Percentiles rank a stretch among this genome's conserved stretches.
phyloP scores from a whole-genome alignment of 2,888 invertebrate species.

The Leucania comma region DNA sequence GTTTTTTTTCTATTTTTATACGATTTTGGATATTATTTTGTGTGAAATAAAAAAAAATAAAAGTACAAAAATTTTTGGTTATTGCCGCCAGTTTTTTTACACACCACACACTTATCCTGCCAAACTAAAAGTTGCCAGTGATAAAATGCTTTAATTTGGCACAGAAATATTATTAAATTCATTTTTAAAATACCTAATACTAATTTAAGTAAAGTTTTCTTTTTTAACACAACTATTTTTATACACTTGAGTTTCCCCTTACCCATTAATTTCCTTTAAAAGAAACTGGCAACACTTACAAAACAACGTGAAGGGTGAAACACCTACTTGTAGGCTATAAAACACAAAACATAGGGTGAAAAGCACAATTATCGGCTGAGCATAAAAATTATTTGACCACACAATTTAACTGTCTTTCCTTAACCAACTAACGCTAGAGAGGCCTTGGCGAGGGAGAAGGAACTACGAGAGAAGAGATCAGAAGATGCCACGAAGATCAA shows the following conservation, averaged over 20 bases:
- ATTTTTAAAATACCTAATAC: slow-evolving; percentile 1
- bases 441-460: slow-evolving; percentile 86
- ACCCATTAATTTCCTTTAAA: slow-evolving; percentile 49
- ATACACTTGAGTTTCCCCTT: slow-evolving; percentile 8
- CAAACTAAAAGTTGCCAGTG: slow-evolving; percentile 11
- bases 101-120: background rate
- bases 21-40: slow-evolving; percentile 52
- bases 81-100: slow-evolving; percentile 13
- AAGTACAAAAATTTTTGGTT: slow-evolving; percentile 23
- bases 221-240: slow-evolving; percentile 15
- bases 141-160: background rate
- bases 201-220: slow-evolving; percentile 18
- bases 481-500: slow-evolving; percentile 84
- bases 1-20: slow-evolving; percentile 63
- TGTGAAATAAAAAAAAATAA: slow-evolving; percentile 51
- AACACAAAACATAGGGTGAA: slow-evolving; percentile 8
- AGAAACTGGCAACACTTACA: slow-evolving; percentile 42
- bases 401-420: slow-evolving; percentile 56
- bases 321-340: slow-evolving; percentile 1
- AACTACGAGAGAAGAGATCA: slow-evolving; percentile 81
- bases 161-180: background rate
- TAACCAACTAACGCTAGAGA: slow-evolving; percentile 84
- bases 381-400: slow-evolving; percentile 50
- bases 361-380: slow-evolving; percentile 35
- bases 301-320: slow-evolving; percentile 4